Conservation (phyloP, 2,113 vertebrate genomes). For the Taxidea taxus region DNA sequence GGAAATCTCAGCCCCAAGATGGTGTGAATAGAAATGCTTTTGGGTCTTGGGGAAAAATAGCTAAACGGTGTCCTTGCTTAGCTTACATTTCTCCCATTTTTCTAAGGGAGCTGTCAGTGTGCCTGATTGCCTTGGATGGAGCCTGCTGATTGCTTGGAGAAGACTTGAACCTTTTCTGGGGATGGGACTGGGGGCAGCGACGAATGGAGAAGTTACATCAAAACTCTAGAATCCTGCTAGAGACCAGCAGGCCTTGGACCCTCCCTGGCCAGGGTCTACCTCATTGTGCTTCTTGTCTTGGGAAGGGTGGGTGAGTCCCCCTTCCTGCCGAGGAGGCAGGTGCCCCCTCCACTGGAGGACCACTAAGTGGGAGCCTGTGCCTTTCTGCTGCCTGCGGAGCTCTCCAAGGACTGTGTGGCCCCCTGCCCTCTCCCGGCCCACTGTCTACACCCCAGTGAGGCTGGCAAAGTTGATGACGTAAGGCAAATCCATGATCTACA, state of each 20-base stretch:
- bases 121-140: background rate
- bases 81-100: background rate
- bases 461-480: background rate
- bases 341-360: too few species aligned
- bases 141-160: background rate
- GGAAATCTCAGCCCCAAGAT: too few species aligned
- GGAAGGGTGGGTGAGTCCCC: background rate
- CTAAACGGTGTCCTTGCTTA: background rate
- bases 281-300: rapidly evolving
- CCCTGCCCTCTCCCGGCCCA: background rate
- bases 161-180: background rate
- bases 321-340: background rate
- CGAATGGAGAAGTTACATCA: background rate
- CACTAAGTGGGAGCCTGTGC: background rate
- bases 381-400: background rate
- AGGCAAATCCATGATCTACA: rapidly evolving
- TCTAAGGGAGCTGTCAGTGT: background rate
- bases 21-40: background rate
- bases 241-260: rapidly evolving
- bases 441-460: rapidly evolving
- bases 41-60: background rate
- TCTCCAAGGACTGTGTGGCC: background rate
- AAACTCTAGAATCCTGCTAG: background rate
- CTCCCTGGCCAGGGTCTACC: background rate
- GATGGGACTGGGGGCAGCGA: rapidly evolving